Base-by-base conservation (phyloP, 2,888 invertebrate species). In the Carabus problematicus region DNA sequence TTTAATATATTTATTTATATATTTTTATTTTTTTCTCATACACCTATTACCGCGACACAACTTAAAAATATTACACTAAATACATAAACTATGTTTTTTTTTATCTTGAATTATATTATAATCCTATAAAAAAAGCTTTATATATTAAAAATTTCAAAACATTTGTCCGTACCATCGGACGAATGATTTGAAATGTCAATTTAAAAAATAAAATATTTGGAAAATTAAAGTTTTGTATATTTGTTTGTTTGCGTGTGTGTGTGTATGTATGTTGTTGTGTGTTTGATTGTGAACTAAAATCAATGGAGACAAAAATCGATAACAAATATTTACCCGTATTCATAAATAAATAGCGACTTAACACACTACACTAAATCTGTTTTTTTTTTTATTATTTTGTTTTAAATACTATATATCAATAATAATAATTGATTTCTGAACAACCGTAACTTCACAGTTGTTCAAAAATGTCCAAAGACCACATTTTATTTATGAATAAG, bases 401-500 rank as follows among this genome's bases (percentile, higher is more conserved):
- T n/a, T n/a, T n/a, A n/a, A n/a, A n/a, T n/a, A n/a, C n/a, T n/a
- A n/a, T n/a, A n/a, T n/a, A n/a, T n/a, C n/a, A n/a, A n/a, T n/a
- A n/a, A n/a, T n/a, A n/a, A n/a, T n/a, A n/a, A n/a, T n/a, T n/a
- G n/a, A n/a, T n/a, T n/a, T n/a, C n/a, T n/a, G n/a, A n/a, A n/a
- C n/a, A n/a, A n/a, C n/a, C n/a, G 47, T 47, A 14, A n/a, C 8
- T 47, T 14, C 47, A 47, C 47, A 47, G n/a, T 8, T 8, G 7
- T n/a, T 49, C 49, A 11, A 16, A n/a, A 49, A n/a, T 47, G 9
- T 11, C 3, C 43, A 47, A 66, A 58, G 56, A 58, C 56, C 66
- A 66, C 66, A 66, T 66, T 66, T 66, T 66, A 66, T 66, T 66
- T 66, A 58, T 66, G 66, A 66, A 66, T 66, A 66, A 29, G 58